phyloP scores from a whole-genome alignment of 2,888 invertebrate genomes.

The Cancer borealis region DNA sequence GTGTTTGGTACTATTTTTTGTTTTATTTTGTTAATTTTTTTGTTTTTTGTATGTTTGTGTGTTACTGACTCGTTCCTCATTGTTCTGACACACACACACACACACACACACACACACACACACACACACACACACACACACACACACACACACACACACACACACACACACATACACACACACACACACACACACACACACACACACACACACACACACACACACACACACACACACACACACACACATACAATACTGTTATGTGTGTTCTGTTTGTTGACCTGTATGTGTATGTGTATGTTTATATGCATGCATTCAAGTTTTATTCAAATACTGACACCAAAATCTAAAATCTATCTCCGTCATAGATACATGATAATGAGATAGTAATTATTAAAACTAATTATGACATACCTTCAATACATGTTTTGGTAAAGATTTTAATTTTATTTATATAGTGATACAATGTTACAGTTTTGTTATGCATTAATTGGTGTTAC shows the following conservation, averaged over 20 bases:
- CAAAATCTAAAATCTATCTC: too few species aligned
- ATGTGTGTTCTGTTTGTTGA: background rate
- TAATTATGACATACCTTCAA: background rate
- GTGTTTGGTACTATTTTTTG: background rate
- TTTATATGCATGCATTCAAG: background rate
- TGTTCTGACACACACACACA: background rate
- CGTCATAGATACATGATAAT: background rate
- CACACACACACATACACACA: slow-evolving; percentile 20
- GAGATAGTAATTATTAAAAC: too few species aligned
- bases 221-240: background rate
- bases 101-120: background rate
- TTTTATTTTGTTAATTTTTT: background rate
- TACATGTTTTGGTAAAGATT: background rate
- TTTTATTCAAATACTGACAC: too few species aligned
- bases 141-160: slow-evolving; percentile 12
- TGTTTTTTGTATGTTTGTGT: background rate
- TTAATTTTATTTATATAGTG: background rate
- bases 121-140: slow-evolving; percentile 3
- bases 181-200: background rate
- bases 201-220: slow-evolving; percentile 12
- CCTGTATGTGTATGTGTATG: background rate
- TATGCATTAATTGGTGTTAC: background rate
- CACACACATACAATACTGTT: background rate
- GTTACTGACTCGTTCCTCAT: background rate
- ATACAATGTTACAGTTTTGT: background rate